These are phyloP conservation scores for Lontra canadensis DNA, from an alignment of 2,113 vertebrate genomes.

Conservation along the genomic window DNA sequence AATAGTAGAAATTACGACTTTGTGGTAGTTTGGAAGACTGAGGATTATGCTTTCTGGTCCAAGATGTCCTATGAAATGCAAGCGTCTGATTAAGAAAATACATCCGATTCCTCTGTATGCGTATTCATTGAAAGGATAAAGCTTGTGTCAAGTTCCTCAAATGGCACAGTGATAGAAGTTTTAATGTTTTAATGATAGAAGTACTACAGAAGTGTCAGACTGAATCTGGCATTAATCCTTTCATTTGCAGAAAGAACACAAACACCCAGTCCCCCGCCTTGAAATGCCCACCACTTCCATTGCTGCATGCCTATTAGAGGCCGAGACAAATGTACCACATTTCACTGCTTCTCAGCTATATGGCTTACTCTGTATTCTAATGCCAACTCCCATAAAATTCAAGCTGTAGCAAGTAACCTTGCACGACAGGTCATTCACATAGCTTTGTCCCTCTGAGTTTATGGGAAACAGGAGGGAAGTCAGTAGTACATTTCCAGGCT, in stretches of 20 bases:
- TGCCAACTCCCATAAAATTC: conserved; percentile 68
- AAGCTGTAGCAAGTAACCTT: conserved; percentile 58
- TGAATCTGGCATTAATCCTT: not conserved
- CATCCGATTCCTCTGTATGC: not conserved
- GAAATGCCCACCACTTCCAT: not conserved
- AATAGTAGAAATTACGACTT: not conserved
- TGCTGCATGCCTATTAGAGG: not conserved
- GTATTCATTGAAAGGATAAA: not conserved
- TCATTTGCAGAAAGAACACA: not conserved
- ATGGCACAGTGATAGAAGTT: not conserved
- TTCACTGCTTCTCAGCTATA: conserved; percentile 22
- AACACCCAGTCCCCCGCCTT: not conserved
- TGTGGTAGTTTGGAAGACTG: not conserved
- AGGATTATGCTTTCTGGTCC: not conserved
- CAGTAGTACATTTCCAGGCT: not conserved
- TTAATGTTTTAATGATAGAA: not conserved
- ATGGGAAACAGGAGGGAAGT: conserved; percentile 36
- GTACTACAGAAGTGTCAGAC: not conserved
- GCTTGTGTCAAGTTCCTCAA: not conserved
- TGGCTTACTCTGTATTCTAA: conserved; percentile 64
- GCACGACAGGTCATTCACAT: conserved; percentile 60
- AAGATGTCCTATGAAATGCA: not conserved
- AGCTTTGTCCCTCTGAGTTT: conserved; percentile 52
- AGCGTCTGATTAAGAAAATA: not conserved
- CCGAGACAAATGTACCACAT: conserved; percentile 16